Evolutionary conservation across 64 coral and sea anemone species (phyloP).

Genomic region (Montipora cactus): DNA sequence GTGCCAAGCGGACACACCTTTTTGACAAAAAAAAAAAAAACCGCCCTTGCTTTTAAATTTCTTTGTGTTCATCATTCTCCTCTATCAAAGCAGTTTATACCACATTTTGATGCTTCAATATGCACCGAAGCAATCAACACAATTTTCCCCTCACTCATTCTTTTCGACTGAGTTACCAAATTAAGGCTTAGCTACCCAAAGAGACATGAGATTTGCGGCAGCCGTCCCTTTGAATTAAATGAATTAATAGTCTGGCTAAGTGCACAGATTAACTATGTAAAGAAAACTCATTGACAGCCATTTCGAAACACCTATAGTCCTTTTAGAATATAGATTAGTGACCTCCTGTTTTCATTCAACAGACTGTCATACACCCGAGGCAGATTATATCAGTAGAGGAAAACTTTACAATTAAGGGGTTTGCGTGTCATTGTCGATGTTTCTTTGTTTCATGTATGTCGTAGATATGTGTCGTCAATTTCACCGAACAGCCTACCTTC

Average conservation of each 20-base stretch:
- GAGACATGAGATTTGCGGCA: background rate
- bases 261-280: background rate
- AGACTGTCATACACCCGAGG: background rate
- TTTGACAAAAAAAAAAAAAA: too few species aligned
- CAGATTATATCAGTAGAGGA: too few species aligned
- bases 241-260: background rate
- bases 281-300: background rate
- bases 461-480: background rate
- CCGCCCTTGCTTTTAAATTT: too few species aligned
- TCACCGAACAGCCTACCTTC: background rate
- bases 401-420: background rate
- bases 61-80: too few species aligned
- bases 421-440: background rate
- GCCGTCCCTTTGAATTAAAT: background rate
- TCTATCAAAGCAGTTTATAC: too few species aligned
- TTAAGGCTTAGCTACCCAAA: background rate
- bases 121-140: too few species aligned
- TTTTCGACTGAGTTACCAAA: background rate
- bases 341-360: background rate
- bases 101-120: too few species aligned
- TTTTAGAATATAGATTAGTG: slow-evolving; percentile 38
- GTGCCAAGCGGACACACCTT: too few species aligned
- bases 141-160: background rate
- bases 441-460: background rate
- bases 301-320: background rate